Evolutionary conservation across 2,888 invertebrate species (phyloP), one percentile per base, ranked within the genome.

Genomic region (Lasioglossum calceatum): DNA sequence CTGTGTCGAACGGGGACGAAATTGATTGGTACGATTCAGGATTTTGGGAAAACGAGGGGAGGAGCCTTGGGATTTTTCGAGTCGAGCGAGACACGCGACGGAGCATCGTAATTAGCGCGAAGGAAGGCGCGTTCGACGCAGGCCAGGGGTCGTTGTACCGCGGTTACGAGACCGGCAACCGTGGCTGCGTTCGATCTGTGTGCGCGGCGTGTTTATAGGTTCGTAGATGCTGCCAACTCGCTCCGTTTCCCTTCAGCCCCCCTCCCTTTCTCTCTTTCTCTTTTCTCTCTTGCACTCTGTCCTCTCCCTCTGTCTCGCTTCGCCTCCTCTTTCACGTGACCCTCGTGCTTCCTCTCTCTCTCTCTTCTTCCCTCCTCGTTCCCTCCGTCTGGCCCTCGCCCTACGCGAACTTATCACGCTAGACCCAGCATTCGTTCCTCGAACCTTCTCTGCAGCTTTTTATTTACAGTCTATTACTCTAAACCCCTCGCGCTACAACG

Each of bases 61-160:
- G n/a, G 71, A 42, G n/a, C 14, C n/a, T 14, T 1, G 72, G 2
- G 16, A n/a, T 16, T 27, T 73, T 50, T 19, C 8, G 32, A 44
- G 5, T 39, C 42, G 12, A 61, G 19, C 71, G 32, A 44, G 54
- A 82, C 61, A 42, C 75, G 71, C 54, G 54, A 74, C 36, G 85
- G 80, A 42, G 70, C 73, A 84, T 88, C 85, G 89, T 77, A 89
- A 90, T 89, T 90, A 88, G 85, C 73, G 76, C 72, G 84, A 80
- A 80, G 88, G 84, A 81, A 80, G 88, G 83, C 81, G 87, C 85
- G 87, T 87, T 85, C 84, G 89, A 90, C 85, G 90, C 86, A 84
- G 88, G 87, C 88, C 89, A 89, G 93, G 89, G 93, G 93, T 93
- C 93, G 93, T 93, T 93, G 93, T 93, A 93, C 93, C 92, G 92